phyloP scores from a whole-genome alignment of 2,797 vertebrate species.

The Bryconaethiops microstoma region DNA sequence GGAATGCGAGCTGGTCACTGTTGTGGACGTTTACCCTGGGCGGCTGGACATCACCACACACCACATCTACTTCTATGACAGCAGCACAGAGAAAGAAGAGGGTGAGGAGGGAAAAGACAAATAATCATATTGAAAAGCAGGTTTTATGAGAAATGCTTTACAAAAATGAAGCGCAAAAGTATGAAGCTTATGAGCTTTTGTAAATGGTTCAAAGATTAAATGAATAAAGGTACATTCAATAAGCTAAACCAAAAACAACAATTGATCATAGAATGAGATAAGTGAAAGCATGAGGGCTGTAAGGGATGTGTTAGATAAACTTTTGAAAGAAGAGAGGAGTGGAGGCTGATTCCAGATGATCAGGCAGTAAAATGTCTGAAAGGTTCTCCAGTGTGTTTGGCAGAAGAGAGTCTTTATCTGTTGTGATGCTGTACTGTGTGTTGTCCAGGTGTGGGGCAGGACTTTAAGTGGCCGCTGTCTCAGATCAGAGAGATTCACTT shows the following conservation, averaged over 20 bases:
- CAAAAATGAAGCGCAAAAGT: too few relatives aligned
- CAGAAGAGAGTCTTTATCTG: neutral
- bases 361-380: neutral
- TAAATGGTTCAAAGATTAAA: neutral
- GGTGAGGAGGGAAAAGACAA: conserved; percentile 70
- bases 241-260: neutral
- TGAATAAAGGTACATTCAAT: neutral
- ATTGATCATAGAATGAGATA: too few relatives aligned
- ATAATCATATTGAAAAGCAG: neutral
- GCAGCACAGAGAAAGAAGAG: conserved; percentile 94
- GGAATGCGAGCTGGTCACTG: conserved; percentile 93
- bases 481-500: conserved; percentile 95
- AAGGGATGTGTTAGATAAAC: too few relatives aligned
- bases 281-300: too few relatives aligned
- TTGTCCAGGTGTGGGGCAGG: conserved; percentile 86
- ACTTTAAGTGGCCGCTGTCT: conserved; percentile 96
- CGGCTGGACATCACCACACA: conserved; percentile 94
- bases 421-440: conserved; percentile 8
- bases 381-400: neutral
- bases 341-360: neutral
- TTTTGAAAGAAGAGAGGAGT: neutral
- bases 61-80: conserved; percentile 94
- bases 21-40: conserved; percentile 90
- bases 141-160: too few relatives aligned
- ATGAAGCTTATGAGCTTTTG: too few relatives aligned